Evolutionary conservation across 2,888 invertebrate genomes (phyloP).

Genomic region (Drosophila percnosoma): DNA sequence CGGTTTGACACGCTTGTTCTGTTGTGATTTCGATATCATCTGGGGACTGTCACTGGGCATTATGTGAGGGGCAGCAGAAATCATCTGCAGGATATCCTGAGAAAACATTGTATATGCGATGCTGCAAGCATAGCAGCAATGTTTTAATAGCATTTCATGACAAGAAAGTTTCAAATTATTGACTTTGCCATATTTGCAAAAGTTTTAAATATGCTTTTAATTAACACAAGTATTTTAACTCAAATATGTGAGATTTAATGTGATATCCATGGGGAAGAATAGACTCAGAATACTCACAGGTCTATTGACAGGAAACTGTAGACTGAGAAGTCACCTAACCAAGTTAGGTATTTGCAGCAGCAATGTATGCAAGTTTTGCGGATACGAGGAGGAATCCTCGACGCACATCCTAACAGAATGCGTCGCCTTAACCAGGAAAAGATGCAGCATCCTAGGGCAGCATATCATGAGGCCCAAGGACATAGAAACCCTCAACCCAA

Average conservation of each 20-base stretch:
- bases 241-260: background rate
- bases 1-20: constrained; percentile 80
- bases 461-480: too few species aligned
- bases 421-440: too few species aligned
- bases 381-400: too few species aligned
- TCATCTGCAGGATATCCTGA: constrained; percentile 1
- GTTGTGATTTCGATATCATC: constrained; percentile 66
- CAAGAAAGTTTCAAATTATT: constrained; percentile 4
- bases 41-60: constrained; percentile 33
- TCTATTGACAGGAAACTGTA: too few species aligned
- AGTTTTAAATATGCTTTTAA: constrained; percentile 12
- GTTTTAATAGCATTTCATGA: constrained; percentile 16
- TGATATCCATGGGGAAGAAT: too few species aligned
- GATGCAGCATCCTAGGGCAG: too few species aligned
- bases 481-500: too few species aligned
- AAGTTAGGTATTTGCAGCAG: too few species aligned
- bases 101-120: background rate
- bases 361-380: too few species aligned
- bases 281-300: too few species aligned
- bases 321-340: too few species aligned
- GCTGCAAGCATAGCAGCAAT: constrained; percentile 1
- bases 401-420: too few species aligned
- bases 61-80: constrained; percentile 5
- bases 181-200: background rate
- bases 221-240: background rate